Percentiles rank a stretch among this genome's conserved stretches.
phyloP scores from a whole-genome alignment of 2,113 vertebrate species.

The Gavialis gangeticus region DNA sequence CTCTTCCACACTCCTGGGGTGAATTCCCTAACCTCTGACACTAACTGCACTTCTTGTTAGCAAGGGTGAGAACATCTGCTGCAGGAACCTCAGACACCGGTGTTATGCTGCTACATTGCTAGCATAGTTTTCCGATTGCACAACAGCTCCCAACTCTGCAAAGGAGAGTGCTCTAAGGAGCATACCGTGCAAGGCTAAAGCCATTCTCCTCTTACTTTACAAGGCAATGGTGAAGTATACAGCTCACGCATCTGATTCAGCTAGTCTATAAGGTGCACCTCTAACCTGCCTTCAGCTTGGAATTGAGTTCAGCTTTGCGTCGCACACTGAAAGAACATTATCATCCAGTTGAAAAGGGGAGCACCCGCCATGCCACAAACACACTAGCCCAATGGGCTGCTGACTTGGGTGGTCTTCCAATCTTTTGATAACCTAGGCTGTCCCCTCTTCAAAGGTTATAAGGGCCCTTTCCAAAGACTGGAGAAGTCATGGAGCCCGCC shows the following conservation, averaged over 20 bases:
- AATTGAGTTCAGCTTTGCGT: background rate
- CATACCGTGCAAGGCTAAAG: background rate
- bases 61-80: background rate
- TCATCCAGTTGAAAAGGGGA: too few species aligned
- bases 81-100: background rate
- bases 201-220: background rate
- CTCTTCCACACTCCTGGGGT: background rate
- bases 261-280: too few species aligned
- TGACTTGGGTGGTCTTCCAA: too few species aligned
- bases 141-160: background rate
- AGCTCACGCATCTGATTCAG: too few species aligned
- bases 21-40: background rate
- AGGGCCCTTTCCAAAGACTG: background rate
- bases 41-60: background rate
- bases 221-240: background rate
- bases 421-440: too few species aligned
- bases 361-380: too few species aligned
- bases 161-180: rapidly evolving
- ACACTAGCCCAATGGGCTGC: too few species aligned
- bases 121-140: background rate
- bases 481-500: rapidly evolving
- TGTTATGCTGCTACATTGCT: too few species aligned
- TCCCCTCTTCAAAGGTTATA: too few species aligned
- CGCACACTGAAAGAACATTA: background rate
- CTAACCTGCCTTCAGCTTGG: background rate